Evolutionary conservation across 2,113 vertebrate species (phyloP), one percentile per base, ranked within the genome.

Genomic region (Rattus norvegicus): DNA sequence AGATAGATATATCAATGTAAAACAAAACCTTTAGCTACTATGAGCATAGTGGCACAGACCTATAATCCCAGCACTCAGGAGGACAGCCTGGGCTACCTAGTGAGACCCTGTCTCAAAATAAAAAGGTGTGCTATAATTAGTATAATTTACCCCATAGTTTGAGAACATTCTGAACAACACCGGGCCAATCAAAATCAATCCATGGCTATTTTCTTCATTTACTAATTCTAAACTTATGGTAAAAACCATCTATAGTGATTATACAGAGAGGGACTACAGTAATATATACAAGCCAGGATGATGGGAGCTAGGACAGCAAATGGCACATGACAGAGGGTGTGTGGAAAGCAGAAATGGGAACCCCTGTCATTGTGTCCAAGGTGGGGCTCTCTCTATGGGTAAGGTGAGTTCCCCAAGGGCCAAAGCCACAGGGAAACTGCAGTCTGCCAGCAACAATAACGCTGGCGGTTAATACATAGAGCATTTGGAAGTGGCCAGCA

Each of bases 341-440:
- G n/a, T 65, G 10, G 28, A 39, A 92, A 93, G 91, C 39, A 95
- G 59, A 92, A 91, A 88, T 36, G 93, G 84, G 94, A 92, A 83
- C 43, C 28, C 20, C 54, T 59, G 80, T 28, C 80, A 33, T 67
- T 85, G 70, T 22, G 69, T 61, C 59, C 52, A 14, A 5, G 11
- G 16, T 2, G 1, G 77, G 1, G 49, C 20, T 84, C 75, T 88
- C 24, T 84, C 80, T 88, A 94, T 90, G 92, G 52, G 54, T 19
- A 87, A 95, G 52, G 36, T 85, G 72, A 85, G 81, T 80, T 85
- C n/a, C 49, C 81, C 87, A 26, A 22, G 49, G 75, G 43, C 69
- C 91, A 95, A 94, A 92, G 73, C 49, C 89, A 84, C 95, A 96
- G 73, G 43, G 36, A 13, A 89, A 96, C 83, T 13, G 86, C 5